Percentiles rank a stretch among this genome's conserved stretches.
Conservation (phyloP, 35 echinoderm and acorn worm species). For the Apostichopus parvimensis region DNA sequence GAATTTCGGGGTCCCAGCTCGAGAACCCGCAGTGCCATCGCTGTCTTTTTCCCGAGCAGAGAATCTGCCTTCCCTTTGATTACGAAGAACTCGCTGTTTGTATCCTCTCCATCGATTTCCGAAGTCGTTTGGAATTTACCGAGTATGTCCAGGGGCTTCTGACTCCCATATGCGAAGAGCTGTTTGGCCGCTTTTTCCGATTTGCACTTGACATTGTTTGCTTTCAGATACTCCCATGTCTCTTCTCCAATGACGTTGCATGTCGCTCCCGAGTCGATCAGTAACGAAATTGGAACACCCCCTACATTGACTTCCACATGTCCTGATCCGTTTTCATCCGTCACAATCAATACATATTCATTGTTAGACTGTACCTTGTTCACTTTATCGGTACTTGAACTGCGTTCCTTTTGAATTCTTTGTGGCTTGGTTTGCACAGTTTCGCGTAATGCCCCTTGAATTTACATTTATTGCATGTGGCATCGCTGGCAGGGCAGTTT, state of each 20-base stretch:
- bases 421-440: too few species aligned
- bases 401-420: too few species aligned
- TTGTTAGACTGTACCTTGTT: too few species aligned
- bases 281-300: too few species aligned
- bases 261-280: neutral
- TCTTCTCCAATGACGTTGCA: conserved; percentile 13
- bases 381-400: too few species aligned
- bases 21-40: neutral
- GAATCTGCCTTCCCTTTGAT: neutral
- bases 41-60: conserved; percentile 18
- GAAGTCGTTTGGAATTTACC: conserved; percentile 1
- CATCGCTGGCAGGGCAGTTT: too few species aligned
- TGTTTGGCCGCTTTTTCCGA: neutral
- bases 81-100: conserved; percentile 27
- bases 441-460: too few species aligned
- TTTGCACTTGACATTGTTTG: neutral
- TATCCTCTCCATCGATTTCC: neutral
- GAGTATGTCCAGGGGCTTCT: neutral
- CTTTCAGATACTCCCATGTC: neutral
- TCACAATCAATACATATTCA: too few species aligned
- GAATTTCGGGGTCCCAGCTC: neutral
- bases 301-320: too few species aligned
- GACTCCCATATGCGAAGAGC: neutral
- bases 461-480: too few species aligned
- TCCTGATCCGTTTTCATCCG: too few species aligned